Evolutionary conservation across 2,797 vertebrate genomes (phyloP).

Genomic region (Otolemur crassicaudatus): DNA sequence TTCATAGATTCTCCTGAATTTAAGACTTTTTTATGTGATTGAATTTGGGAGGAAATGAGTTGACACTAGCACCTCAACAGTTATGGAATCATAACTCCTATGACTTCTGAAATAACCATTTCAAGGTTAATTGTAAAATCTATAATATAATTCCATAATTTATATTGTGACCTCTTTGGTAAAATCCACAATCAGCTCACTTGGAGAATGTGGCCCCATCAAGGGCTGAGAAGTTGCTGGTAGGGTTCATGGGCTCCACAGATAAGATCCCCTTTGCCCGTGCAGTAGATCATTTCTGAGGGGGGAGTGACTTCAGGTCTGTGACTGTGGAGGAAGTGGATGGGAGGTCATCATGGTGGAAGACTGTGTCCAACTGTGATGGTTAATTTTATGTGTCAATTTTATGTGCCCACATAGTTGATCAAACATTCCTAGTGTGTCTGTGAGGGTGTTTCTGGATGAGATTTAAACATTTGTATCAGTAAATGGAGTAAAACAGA

Average conservation of each 20-base stretch:
- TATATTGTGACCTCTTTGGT: neutral
- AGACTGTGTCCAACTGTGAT: neutral
- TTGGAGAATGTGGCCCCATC: neutral
- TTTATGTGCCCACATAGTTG: neutral
- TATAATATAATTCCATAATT: constrained; percentile 28
- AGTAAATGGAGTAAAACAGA: neutral
- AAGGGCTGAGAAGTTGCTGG: neutral
- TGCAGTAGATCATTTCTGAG: neutral
- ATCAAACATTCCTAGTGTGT: neutral
- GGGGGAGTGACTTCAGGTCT: neutral
- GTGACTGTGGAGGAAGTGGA: neutral
- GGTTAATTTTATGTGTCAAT: neutral
- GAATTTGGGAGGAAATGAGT: constrained; percentile 34
- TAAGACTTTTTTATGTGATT: constrained; percentile 18
- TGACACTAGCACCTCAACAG: neutral
- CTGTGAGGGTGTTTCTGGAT: neutral
- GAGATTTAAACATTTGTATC: neutral
- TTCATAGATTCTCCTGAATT: neutral
- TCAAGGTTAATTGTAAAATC: constrained; percentile 49
- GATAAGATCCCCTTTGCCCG: neutral
- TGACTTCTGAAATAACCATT: constrained; percentile 53
- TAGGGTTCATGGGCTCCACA: neutral
- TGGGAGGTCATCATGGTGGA: neutral
- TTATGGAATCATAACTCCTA: constrained; percentile 2
- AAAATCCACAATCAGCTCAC: neutral